phyloP scores from a whole-genome alignment of 2,797 vertebrate species.

The Trematomus bernacchii region DNA sequence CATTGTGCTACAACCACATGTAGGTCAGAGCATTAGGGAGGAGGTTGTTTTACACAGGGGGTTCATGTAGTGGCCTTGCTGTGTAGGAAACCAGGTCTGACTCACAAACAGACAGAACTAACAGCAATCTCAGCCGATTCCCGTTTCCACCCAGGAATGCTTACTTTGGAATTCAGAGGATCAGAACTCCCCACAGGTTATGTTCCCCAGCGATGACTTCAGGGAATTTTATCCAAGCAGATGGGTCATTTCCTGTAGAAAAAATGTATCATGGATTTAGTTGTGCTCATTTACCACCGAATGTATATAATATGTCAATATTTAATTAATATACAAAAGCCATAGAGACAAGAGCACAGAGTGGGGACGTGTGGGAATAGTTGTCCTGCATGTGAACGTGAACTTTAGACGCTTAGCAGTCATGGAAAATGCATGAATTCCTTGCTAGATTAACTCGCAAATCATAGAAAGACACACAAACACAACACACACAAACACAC shows the following conservation, averaged over 20 bases:
- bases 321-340: slow-evolving; percentile 2
- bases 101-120: not conserved
- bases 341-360: slow-evolving; percentile 2
- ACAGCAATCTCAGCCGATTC: too few relatives aligned
- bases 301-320: not conserved
- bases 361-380: slow-evolving; percentile 21
- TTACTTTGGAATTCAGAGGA: too few relatives aligned
- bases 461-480: not conserved
- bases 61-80: not conserved
- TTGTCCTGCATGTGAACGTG: not conserved
- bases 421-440: slow-evolving; percentile 31
- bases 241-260: not conserved
- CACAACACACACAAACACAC: slow-evolving; percentile 1
- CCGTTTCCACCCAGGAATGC: too few relatives aligned
- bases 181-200: not conserved
- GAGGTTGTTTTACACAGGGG: not conserved
- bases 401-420: slow-evolving; percentile 16
- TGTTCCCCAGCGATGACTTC: not conserved
- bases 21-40: not conserved
- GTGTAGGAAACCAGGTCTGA: slow-evolving; percentile 17
- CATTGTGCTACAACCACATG: too few relatives aligned
- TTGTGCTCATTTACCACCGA: not conserved
- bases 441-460: slow-evolving; percentile 6
- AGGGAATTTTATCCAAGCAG: slow-evolving; percentile 8
- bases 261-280: not conserved